Evolutionary conservation across 2,797 vertebrate genomes (phyloP), one percentile per base, ranked within the genome.

Genomic region (Stomatorhinus walkeri): DNA sequence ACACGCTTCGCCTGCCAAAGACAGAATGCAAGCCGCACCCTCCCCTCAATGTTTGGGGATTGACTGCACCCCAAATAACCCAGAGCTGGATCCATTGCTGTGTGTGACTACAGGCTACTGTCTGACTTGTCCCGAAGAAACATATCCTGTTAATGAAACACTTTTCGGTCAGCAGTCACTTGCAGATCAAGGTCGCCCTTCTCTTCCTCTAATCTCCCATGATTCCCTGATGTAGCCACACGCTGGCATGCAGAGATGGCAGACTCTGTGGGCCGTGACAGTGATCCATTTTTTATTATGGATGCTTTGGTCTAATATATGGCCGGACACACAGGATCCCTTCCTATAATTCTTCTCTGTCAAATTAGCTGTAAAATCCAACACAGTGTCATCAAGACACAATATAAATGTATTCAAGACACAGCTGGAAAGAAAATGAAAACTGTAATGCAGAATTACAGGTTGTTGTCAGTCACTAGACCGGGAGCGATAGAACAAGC

Each of bases 81-180:
- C 52, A 28, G 24, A 4, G 10, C 0, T 14, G 10, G 49, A 54
- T 0, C 49, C 85, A 40, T 28, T 16, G 51, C 48, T 52, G 84
- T 56, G 84, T 19, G 14, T 49, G 84, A 52, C 51, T 16, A 48
- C 6, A 16, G 1, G 46, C 52, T 32, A 43, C 49, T 32, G 8
- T 85, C 22, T 49, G 46, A 28, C 51, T 14, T 12, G 14, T 28
- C 49, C 85, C 52, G 36, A 87, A 56, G 46, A 87, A 87, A 56
- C 24, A 56, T 59, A 87, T 87, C 24, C 85, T 59, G 85, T 54
- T 87, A 87, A 87, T 87, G 52, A 87, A 87, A 87, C 85, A 32
- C 49, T 54, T 87, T 56, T 87, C 24, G 16, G 85, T n/a, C 51
- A 87, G 24, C 24, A 32, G 85, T 87, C 85, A 56, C 28, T 28